Base-by-base conservation (phyloP, 1,140 invertebrate species). In the Himalopsyche phryganea region DNA sequence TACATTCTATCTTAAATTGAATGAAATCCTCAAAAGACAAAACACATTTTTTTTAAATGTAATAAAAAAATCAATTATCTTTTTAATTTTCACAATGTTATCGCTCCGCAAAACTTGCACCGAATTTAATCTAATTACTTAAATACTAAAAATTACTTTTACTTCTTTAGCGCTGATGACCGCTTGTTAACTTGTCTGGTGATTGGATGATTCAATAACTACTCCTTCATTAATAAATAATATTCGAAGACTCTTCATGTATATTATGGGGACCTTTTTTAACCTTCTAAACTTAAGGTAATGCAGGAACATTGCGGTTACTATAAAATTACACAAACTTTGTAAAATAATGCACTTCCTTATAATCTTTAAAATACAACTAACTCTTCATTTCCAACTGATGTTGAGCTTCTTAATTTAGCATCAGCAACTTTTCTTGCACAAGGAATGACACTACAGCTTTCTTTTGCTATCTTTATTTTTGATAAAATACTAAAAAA, bases 131-230 rank as follows among this genome's bases (percentile, higher is more conserved):
- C 23, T 28, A 3, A 9, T 28, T 28, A 28, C 3, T 28, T 28
- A 28, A 28, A 28, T 28, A 28, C 23, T 28, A 28, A 28, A 28
- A 28, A 28, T 5, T 28, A 3, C 23, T 28, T 59, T 65, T 70
- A 65, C 46, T 50, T 55, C 70, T 67, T 66, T 66, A 71, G 63
- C 68, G 61, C 69, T 64, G 62, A 64, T 64, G 67, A 66, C 60
- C 38, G 61, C 58, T 58, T 65, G 58, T 52, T 64, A 66, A 60
- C 49, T 56, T 56, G 51, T 58, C 51, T 38, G 55, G 46, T 58
- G 60, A 38, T 41, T 40, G 50, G 50, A 18, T 32, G 48, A 50
- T 28, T 48, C 20, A 48, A 28, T 28, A 28, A 28, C 23, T 5
- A 28, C 23, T 54, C 20, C 54, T 50, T 35, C 54, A 50, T 57